Evolutionary conservation across 2,113 vertebrate species (phyloP), one percentile per base, ranked within the genome.

Genomic region (Shinisaurus crocodilurus): DNA sequence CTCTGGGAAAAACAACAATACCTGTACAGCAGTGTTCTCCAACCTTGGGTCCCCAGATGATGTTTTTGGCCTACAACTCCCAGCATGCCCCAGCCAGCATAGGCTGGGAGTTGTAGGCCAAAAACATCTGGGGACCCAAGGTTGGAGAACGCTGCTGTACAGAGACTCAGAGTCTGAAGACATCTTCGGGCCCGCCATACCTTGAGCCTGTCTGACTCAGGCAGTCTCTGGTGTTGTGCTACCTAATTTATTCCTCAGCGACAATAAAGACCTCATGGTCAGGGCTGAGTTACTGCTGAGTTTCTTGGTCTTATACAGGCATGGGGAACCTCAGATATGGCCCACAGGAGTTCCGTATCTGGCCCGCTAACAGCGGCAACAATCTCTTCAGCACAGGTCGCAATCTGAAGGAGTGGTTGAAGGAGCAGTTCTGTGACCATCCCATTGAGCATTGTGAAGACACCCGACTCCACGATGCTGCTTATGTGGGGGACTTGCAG

Each of bases 361-460:
- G 60, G 60, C 60, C 60, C 3, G 16, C 80, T 90, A 95, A 86
- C 69, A 92, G 90, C 67, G 45, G 63, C 87, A 0, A 81, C 72
- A 84, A 87, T 96, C n/a, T 96, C 93, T 96, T 75, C 96, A 97
- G 97, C 45, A 94, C 97, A 99, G 99, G 98, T 95, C 98, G 97
- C 27, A 98, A 98, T 96, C 97, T 99, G 94, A 99, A 98, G 96
- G 98, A 98, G 94, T 99, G 98, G 98, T 97, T 99, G 77, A 96
- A 98, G 96, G 98, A 99, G 92, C 98, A 99, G 96, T 99, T 99
- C 88, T 98, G 98, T 84, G 98, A 99, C 96, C 98, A 98, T n/a
- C 97, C 98, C 0, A 92, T 98, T 80, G 98, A 99, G 93, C 98
- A 96, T 95, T 97, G 97, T 75, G 98, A 98, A 65, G 98, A 99